These are phyloP conservation scores for Cancer borealis DNA, from an alignment of 2,888 invertebrate species.

Conservation along the genomic window DNA sequence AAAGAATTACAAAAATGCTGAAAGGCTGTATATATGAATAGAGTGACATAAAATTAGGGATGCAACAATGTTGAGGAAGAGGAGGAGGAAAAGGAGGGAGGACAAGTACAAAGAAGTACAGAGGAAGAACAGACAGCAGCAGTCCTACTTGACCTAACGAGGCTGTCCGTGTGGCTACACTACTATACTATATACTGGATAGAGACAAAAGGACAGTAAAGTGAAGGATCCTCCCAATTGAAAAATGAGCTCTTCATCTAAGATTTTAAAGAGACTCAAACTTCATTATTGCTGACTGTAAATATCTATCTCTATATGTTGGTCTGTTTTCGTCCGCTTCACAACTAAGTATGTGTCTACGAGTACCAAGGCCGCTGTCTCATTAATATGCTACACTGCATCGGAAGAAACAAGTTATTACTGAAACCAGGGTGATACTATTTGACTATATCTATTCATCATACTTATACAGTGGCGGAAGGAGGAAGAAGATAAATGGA, in stretches of 20 bases:
- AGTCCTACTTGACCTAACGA: not conserved
- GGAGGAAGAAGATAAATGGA: not conserved
- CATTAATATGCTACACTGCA: not conserved
- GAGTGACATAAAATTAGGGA: not conserved
- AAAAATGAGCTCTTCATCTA: no score
- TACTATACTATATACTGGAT: no score
- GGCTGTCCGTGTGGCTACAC: no score
- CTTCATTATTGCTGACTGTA: no score
- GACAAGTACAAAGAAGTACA: not conserved
- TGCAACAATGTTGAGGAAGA: not conserved
- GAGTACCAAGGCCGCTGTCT: not conserved
- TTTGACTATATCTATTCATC: not conserved
- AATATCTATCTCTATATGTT: not conserved
- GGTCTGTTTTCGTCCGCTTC: not conserved
- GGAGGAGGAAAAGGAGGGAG: not conserved
- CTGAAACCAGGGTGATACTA: not conserved
- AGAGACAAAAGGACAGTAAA: no score
- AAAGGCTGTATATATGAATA: not conserved
- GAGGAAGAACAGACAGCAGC: not conserved
- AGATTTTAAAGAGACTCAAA: no score
- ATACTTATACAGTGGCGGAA: not conserved
- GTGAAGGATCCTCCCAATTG: no score
- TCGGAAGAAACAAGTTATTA: not conserved
- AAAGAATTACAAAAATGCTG: not conserved
- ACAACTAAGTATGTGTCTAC: not conserved